A percentile compares a stretch with the other conserved stretches of the same genome.
Evolutionary conservation across 2,888 invertebrate genomes (phyloP).

Genomic region (Rhingia rostrata): DNA sequence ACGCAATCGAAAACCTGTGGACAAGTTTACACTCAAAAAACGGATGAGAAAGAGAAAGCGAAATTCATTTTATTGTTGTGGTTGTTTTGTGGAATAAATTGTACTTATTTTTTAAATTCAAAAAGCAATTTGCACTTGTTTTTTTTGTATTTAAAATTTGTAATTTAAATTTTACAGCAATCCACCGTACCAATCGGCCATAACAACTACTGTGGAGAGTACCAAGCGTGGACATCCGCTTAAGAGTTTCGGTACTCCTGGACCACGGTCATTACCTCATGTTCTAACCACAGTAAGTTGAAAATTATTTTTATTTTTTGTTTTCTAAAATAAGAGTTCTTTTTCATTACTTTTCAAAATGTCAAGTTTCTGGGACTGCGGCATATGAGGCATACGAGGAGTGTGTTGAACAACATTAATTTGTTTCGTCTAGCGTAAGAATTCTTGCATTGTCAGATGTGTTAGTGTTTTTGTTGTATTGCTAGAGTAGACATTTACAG

Average conservation of each 20-base stretch:
- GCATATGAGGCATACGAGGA: constrained; percentile 60
- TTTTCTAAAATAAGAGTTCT: neutral
- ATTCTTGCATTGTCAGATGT: neutral
- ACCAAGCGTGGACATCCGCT: constrained; percentile 87
- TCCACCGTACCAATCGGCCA: constrained; percentile 79
- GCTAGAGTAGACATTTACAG: neutral
- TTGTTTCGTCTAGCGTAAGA: constrained; percentile 35
- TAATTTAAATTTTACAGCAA: constrained; percentile 73
- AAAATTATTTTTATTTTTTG: neutral
- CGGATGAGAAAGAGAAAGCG: constrained; percentile 21
- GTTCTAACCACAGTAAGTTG: constrained; percentile 86
- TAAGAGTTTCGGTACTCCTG: constrained; percentile 92
- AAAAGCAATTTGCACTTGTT: constrained; percentile 8
- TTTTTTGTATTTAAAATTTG: constrained; percentile 1
- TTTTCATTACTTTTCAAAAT: constrained; percentile 6
- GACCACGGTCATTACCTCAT: constrained; percentile 87
- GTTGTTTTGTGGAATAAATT: constrained; percentile 11
- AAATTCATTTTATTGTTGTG: neutral
- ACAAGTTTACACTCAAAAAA: constrained; percentile 24
- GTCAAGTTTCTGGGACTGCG: constrained; percentile 65
- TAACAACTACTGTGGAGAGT: constrained; percentile 82
- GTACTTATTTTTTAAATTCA: constrained; percentile 6
- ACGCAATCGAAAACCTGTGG: constrained; percentile 7
- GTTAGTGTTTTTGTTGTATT: neutral
- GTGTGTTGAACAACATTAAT: constrained; percentile 48